Evolutionary conservation across 2,888 invertebrate species (phyloP).

Genomic region (Megaustenia siamemsis): DNA sequence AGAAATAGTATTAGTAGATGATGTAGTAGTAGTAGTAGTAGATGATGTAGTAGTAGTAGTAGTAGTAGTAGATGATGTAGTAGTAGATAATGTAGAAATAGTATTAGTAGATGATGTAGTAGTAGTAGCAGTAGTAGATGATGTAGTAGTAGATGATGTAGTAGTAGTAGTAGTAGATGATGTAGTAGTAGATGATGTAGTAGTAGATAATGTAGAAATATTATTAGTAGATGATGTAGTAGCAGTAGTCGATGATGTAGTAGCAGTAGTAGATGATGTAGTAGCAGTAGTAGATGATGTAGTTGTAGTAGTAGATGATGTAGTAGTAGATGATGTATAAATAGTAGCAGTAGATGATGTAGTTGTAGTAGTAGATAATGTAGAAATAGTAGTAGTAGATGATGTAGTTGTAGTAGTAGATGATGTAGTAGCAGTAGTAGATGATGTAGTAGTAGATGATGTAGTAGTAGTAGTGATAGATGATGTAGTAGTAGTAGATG

Average conservation of each 20-base stretch:
- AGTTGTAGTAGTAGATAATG: too few relatives aligned
- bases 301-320: neutral
- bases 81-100: too few relatives aligned
- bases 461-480: neutral
- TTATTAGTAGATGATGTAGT: neutral
- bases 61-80: neutral
- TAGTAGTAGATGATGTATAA: neutral
- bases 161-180: neutral
- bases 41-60: neutral
- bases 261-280: too few relatives aligned
- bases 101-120: neutral
- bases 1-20: too few relatives aligned
- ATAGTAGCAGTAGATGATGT: too few relatives aligned
- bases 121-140: neutral
- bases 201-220: neutral
- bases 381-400: too few relatives aligned
- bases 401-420: too few relatives aligned
- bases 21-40: neutral
- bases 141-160: neutral
- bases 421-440: too few relatives aligned
- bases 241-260: too few relatives aligned
- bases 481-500: too few relatives aligned
- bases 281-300: neutral
- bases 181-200: neutral
- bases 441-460: too few relatives aligned